A percentile compares a stretch with the other conserved stretches of the same genome.
Evolutionary conservation across 2,888 invertebrate genomes (phyloP).

Genomic region (Autographa gamma): DNA sequence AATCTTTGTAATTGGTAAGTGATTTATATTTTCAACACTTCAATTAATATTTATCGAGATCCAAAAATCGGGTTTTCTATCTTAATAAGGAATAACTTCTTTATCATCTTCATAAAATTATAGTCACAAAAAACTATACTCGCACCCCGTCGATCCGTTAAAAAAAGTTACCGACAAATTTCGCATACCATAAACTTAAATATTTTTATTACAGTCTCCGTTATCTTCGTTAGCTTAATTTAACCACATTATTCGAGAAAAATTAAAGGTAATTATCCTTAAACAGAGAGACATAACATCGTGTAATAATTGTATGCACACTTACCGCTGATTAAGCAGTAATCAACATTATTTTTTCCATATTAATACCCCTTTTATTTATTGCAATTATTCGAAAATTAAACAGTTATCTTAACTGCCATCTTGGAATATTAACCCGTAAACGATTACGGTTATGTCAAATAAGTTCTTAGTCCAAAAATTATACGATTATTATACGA

Average conservation of each 20-base stretch:
- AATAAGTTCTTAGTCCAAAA: conserved; percentile 10
- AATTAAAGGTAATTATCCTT: conserved; percentile 9
- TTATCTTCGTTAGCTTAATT: conserved; percentile 19
- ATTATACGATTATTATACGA: conserved; percentile 20
- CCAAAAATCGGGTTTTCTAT: background rate
- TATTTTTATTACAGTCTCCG: conserved; percentile 7
- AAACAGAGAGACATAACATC: conserved; percentile 16
- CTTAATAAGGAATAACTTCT: background rate
- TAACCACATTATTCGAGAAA: conserved; percentile 9
- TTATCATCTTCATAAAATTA: background rate
- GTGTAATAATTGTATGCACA: conserved; percentile 16
- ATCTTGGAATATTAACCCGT: conserved; percentile 24
- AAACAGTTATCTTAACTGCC: conserved; percentile 20
- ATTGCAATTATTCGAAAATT: conserved; percentile 26
- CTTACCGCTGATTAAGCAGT: conserved; percentile 20
- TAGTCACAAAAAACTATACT: background rate
- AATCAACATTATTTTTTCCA: conserved; percentile 23
- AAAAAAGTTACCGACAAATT: background rate
- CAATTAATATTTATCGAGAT: background rate
- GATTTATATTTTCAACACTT: no score
- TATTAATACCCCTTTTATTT: conserved; percentile 12
- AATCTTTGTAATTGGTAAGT: no score
- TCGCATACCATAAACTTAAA: conserved; percentile 10
- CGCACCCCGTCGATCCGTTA: background rate
- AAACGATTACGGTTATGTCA: conserved; percentile 16